Base-by-base conservation (phyloP, 1,140 invertebrate species). In the Lanistes nyassanus region DNA sequence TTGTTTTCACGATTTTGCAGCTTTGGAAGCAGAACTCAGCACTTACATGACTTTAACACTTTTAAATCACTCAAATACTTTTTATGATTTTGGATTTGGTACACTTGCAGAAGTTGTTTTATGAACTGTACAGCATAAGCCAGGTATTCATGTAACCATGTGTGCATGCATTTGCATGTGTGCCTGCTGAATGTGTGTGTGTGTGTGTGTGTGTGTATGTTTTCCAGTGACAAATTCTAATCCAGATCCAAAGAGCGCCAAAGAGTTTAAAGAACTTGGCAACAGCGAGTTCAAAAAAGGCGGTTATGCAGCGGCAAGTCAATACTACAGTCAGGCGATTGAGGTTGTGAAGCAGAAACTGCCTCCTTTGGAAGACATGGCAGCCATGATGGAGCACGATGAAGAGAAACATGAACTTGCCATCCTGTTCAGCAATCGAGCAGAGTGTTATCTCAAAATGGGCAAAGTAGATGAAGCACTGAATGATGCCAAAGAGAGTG, bases 371-470 rank as follows among this genome's bases (percentile, higher is more conserved):
- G 36, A 60, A 21, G 23, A 42, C 42, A 51, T 56, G 53, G 47
- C 2, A 53, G 23, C 42, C 9, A 23, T 47, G 21, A 53, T 39
- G 21, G 51, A 58, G 23, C 55, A 36, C 55, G 21, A 68, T 29
- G 64, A 55, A 70, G 56, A 73, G 68, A 64, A 69, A 26, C 87
- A 88, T 1, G 92, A 91, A 19, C 96, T 97, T 90, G 94, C 97
- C 90, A 94, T 97, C 80, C 89, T 97, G n/a, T 97, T 92, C 83
- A 96, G 95, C 79, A 97, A 97, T 87, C 91, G 96, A 71, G 96
- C 95, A 2, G 96, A 95, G 6, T 95, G 95, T 6, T 93, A 94
- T 83, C 93, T 94, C 1, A 96, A 96, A 88, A 91, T 92, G 37
- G 92, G 91, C 34, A 92, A 93, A 55, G 95, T 93, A 83, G 84